Evolutionary conservation across 2,888 invertebrate genomes (phyloP), one percentile per base, ranked within the genome.

Genomic region (Bellardia bayeri): DNA sequence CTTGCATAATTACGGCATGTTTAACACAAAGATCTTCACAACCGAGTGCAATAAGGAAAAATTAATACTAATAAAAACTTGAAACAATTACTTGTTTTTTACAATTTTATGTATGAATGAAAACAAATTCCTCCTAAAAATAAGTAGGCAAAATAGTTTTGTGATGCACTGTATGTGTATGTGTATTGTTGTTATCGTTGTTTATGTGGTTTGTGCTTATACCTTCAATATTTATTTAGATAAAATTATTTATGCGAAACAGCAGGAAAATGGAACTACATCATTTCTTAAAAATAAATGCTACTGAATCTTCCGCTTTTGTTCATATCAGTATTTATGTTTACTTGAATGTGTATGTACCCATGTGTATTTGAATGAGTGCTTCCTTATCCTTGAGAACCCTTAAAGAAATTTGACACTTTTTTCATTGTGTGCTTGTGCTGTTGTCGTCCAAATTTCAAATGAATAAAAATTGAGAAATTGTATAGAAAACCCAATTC

Each of bases 201-300:
- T 40, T 63, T 37, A 5, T 63, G 61, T 30, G 58, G 51, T 63
- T 80, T 63, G 49, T 11, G 45, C 42, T 49, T 79, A 37, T 69
- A 40, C 49, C 40, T 40, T 71, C 51, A 71, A 51, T 51, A 56
- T 49, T 51, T 30, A 40, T 49, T 51, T 30, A 51, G 37, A 61
- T 71, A 40, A 13, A 37, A 82, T 86, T 80, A 79, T 69, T 79
- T 82, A 86, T 86, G 78, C 79, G 75, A 79, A 75, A 80, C 75
- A 86, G 86, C 75, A 86, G 86, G 86, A 82, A 86, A 82, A 75
- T 54, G 40, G n/a, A 79, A 80, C 71, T 63, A 80, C 16, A 56
- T 45, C 40, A 61, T 13, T 6, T 72, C 8, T n/a, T 78, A 78
- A 71, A 63, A 68, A 74, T 79, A 74, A 76, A 76, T 85, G 58